Percentiles rank a stretch among this genome's conserved stretches.
These are phyloP conservation scores for Cinclus cinclus DNA, from an alignment of 2,113 vertebrate genomes.

Conservation along the genomic window DNA sequence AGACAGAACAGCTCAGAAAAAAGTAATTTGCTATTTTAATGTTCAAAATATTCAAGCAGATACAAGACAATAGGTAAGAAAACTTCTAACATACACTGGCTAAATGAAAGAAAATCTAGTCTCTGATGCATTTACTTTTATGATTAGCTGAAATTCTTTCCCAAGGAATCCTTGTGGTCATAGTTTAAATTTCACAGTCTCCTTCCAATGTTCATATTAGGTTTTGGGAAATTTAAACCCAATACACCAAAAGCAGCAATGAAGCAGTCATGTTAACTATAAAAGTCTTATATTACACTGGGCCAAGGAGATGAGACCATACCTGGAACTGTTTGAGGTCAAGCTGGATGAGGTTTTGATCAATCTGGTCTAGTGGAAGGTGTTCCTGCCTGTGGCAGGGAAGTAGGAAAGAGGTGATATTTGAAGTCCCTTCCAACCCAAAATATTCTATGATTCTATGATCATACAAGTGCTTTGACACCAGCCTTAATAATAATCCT, in stretches of 20 bases:
- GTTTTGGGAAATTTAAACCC: neutral
- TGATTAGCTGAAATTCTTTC: neutral
- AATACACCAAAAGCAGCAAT: neutral
- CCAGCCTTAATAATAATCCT: neutral
- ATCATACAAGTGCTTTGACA: neutral
- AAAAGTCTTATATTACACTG: neutral
- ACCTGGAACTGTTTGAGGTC: neutral
- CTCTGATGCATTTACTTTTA: neutral
- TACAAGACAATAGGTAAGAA: neutral
- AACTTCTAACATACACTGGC: neutral
- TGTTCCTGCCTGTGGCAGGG: neutral
- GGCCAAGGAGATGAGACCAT: neutral
- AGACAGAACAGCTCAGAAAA: neutral
- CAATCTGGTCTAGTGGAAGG: neutral
- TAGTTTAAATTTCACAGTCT: neutral
- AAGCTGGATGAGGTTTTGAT: neutral
- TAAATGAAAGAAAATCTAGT: neutral
- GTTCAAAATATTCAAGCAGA: neutral
- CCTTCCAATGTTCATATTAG: neutral
- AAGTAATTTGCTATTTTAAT: neutral
- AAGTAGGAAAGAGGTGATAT: neutral
- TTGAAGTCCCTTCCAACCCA: neutral
- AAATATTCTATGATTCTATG: neutral
- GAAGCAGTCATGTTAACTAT: neutral
- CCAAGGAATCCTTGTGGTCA: neutral